A percentile compares a stretch with the other conserved stretches of the same genome.
phyloP scores from a whole-genome alignment of 2,888 invertebrate species.

The Tipula vernalis region DNA sequence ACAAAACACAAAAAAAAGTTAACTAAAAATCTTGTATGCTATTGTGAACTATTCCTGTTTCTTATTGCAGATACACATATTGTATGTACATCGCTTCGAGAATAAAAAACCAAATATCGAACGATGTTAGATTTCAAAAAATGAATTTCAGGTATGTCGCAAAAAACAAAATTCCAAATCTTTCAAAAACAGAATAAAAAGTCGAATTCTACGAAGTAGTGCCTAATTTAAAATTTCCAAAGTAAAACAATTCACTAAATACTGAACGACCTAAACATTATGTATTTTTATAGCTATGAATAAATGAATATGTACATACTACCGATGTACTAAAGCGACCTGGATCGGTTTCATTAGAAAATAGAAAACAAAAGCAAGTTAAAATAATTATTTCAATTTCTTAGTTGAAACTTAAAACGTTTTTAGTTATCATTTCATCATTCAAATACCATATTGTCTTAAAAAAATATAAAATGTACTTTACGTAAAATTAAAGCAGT shows the following conservation, averaged over 20 bases:
- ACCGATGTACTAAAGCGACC: neutral
- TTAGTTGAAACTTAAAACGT: neutral
- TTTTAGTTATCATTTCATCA: neutral
- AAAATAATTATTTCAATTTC: neutral
- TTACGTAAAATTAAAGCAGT: neutral
- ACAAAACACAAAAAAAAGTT: neutral
- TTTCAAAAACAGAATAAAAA: too few species aligned
- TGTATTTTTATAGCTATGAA: neutral
- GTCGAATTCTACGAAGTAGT: too few species aligned
- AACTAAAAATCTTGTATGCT: too few species aligned
- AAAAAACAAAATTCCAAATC: too few species aligned
- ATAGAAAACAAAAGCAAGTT: neutral
- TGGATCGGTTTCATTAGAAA: neutral
- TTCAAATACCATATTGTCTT: neutral
- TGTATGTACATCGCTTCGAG: too few species aligned
- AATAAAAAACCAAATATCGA: too few species aligned
- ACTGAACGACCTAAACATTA: too few species aligned
- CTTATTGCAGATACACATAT: too few species aligned
- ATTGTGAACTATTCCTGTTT: neutral
- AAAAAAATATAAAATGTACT: neutral
- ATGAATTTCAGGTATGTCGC: too few species aligned
- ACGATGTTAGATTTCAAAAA: too few species aligned
- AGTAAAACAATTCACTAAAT: too few species aligned
- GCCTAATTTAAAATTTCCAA: too few species aligned
- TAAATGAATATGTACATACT: neutral